These are phyloP conservation scores for Barnardius zonarius DNA, from an alignment of 2,113 vertebrate species.

Conservation along the genomic window DNA sequence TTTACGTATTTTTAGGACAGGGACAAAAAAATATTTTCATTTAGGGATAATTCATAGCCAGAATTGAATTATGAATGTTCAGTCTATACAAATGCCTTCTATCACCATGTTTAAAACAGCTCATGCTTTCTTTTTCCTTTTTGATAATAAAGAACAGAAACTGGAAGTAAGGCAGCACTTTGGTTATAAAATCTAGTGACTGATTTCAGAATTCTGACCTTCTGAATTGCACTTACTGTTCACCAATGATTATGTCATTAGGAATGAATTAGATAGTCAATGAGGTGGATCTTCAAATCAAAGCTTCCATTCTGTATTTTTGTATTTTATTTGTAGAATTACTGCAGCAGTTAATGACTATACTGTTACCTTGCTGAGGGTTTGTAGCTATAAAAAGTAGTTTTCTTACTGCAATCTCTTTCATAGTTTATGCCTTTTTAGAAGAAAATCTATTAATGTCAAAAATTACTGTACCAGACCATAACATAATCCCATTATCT, in stretches of 20 bases:
- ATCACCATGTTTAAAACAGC: constrained; percentile 35
- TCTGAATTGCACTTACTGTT: constrained; percentile 74
- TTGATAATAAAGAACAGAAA: constrained; percentile 36
- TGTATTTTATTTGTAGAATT: constrained; percentile 67
- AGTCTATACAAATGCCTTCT: constrained; percentile 24
- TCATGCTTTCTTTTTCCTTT: constrained; percentile 43
- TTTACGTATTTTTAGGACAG: not conserved
- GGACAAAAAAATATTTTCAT: constrained; percentile 7
- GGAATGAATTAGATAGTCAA: constrained; percentile 75
- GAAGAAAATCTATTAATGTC: not conserved
- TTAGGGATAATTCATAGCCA: constrained; percentile 16
- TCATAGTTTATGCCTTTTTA: not conserved
- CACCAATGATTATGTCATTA: constrained; percentile 78
- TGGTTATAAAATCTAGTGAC: constrained; percentile 68
- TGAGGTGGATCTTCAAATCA: constrained; percentile 73
- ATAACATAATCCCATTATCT: not conserved
- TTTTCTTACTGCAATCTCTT: not conserved
- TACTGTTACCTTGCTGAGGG: constrained; percentile 7
- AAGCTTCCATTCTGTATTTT: constrained; percentile 66
- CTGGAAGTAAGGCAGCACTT: constrained; percentile 28
- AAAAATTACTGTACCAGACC: not conserved
- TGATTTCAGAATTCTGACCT: constrained; percentile 73
- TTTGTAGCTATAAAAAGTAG: constrained; percentile 34
- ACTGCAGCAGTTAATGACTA: constrained; percentile 35
- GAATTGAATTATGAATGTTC: constrained; percentile 28